A percentile compares a stretch with the other conserved stretches of the same genome.
These are phyloP conservation scores for Ptychoptera contaminata DNA, from an alignment of 2,888 invertebrate species.

Conservation along the genomic window DNA sequence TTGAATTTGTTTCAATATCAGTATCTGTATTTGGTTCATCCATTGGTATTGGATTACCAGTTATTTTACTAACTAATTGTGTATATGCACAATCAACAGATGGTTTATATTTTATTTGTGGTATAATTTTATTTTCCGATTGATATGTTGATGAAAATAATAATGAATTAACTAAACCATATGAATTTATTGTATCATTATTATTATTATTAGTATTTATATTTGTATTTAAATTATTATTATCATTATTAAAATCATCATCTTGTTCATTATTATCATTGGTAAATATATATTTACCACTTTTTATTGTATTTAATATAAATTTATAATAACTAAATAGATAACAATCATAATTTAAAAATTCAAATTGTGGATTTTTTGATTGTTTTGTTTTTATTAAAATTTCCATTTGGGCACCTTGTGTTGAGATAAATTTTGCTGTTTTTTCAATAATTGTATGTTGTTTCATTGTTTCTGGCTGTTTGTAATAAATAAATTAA, in stretches of 20 bases:
- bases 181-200: constrained; percentile 4
- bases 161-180: background rate
- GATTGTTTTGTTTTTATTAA: constrained; percentile 94
- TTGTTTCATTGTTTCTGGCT: constrained; percentile 52
- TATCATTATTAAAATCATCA: constrained; percentile 4
- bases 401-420: constrained; percentile 97
- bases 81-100: constrained; percentile 79
- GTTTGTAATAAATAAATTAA: constrained; percentile 2
- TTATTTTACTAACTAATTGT: constrained; percentile 72
- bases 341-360: constrained; percentile 70
- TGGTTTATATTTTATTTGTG: constrained; percentile 58
- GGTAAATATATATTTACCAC: constrained; percentile 40
- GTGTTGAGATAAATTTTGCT: constrained; percentile 69
- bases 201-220: constrained; percentile 3
- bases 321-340: constrained; percentile 84
- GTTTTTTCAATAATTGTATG: constrained; percentile 94
- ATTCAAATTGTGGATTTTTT: constrained; percentile 83
- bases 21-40: constrained; percentile 1
- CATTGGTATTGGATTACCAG: constrained; percentile 39
- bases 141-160: background rate
- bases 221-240: constrained; percentile 2
- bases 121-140: constrained; percentile 23
- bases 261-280: constrained; percentile 15
- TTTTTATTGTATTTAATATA: constrained; percentile 50
- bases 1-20: background rate